Evolutionary conservation across 2,797 vertebrate genomes (phyloP).

Genomic region (Toxotes lorentzi): DNA sequence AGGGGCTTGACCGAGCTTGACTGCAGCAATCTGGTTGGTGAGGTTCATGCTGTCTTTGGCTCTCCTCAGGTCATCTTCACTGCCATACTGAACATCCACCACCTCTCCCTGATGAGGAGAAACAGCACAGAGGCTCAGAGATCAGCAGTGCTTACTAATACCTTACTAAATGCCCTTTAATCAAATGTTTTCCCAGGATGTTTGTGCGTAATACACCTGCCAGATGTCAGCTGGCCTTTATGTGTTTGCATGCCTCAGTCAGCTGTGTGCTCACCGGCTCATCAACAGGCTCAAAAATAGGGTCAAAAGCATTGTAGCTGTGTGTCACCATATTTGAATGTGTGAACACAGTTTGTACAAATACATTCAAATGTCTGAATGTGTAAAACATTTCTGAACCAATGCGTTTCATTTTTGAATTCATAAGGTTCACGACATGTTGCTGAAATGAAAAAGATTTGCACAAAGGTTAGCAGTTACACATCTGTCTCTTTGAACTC

Average conservation of each 20-base stretch:
- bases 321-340: too few species aligned
- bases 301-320: too few species aligned
- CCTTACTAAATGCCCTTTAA: background rate
- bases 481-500: too few species aligned
- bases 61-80: conserved; percentile 85
- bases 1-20: conserved; percentile 93
- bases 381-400: too few species aligned
- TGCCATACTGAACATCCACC: conserved; percentile 92
- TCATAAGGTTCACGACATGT: too few species aligned
- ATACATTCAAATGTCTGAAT: too few species aligned
- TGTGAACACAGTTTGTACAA: too few species aligned
- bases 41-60: conserved; percentile 82
- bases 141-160: background rate
- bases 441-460: too few species aligned
- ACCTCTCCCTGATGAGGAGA: conserved; percentile 87
- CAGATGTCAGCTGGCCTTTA: background rate
- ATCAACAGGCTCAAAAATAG: background rate
- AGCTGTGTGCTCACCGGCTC: background rate
- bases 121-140: conserved; percentile 13
- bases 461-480: too few species aligned
- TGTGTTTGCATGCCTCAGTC: background rate
- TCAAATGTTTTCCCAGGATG: background rate
- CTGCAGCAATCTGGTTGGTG: conserved; percentile 90
- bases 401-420: too few species aligned
- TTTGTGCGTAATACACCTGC: background rate